phyloP scores from a whole-genome alignment of 2,888 invertebrate genomes.

The Eupithecia subumbrata region DNA sequence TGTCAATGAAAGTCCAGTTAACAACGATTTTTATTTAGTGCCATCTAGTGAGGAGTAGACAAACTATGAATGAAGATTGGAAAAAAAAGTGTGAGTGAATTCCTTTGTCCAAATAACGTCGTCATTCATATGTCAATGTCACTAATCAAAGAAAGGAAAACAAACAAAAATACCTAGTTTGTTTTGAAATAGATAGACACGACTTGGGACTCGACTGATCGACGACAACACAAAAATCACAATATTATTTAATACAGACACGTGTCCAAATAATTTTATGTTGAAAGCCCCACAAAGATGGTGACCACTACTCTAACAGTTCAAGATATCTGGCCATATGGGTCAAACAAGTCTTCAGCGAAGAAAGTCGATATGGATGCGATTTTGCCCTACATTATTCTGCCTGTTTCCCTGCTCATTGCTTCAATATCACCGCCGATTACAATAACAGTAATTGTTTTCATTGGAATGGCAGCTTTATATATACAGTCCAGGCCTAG shows the following conservation, averaged over 20 bases:
- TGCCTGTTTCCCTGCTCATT: slow-evolving; percentile 68
- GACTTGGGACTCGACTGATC: not conserved
- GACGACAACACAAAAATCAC: not conserved
- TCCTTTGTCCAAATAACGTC: too few relatives aligned
- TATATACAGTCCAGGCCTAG: slow-evolving; percentile 74
- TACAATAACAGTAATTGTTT: slow-evolving; percentile 70
- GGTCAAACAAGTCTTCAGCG: slow-evolving; percentile 54
- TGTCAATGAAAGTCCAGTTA: too few relatives aligned
- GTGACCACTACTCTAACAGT: slow-evolving; percentile 59
- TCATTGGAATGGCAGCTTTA: slow-evolving; percentile 73
- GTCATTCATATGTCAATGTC: not conserved
- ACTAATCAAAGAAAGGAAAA: not conserved
- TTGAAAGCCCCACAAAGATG: slow-evolving; percentile 48
- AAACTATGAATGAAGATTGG: too few relatives aligned
- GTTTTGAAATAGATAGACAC: not conserved
- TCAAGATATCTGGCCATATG: slow-evolving; percentile 66
- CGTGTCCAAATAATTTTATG: not conserved
- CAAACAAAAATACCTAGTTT: not conserved
- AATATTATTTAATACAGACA: not conserved
- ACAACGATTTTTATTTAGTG: too few relatives aligned
- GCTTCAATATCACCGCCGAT: slow-evolving; percentile 68
- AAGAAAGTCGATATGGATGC: slow-evolving; percentile 72
- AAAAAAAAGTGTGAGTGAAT: too few relatives aligned
- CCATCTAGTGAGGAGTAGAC: too few relatives aligned
- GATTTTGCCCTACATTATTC: slow-evolving; percentile 70